These are phyloP conservation scores for Parazoanthus swiftii DNA, from an alignment of 92 coral and sea anemone species.

Conservation along the genomic window DNA sequence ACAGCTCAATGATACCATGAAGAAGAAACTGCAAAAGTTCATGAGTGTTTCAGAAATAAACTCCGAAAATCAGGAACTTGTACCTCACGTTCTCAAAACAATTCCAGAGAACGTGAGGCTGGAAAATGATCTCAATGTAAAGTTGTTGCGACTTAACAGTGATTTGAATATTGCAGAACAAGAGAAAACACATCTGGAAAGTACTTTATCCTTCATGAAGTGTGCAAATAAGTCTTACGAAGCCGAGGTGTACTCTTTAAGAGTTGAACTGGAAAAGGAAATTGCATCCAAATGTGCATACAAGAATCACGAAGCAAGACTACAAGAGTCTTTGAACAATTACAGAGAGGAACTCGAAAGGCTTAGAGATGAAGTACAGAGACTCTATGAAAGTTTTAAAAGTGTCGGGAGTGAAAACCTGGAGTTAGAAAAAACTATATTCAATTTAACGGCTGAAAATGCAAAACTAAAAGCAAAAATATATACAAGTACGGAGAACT, in stretches of 20 bases:
- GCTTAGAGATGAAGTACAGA: conserved; percentile 22
- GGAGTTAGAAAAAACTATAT: not conserved
- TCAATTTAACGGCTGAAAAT: not conserved
- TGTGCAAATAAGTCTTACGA: conserved; percentile 30
- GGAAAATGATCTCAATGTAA: not conserved
- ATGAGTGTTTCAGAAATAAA: not conserved
- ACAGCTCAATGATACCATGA: not conserved
- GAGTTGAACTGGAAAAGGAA: conserved; percentile 29
- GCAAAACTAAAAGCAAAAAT: not conserved
- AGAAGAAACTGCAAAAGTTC: not conserved
- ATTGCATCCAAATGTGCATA: conserved; percentile 30
- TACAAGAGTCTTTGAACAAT: not conserved
- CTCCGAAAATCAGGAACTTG: not conserved
- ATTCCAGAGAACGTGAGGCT: not conserved
- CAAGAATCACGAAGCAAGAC: conserved; percentile 21
- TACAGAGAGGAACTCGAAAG: conserved; percentile 26
- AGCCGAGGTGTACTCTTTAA: conserved; percentile 13
- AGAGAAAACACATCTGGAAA: conserved; percentile 1
- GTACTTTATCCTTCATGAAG: conserved; percentile 1
- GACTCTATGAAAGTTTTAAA: conserved; percentile 8
- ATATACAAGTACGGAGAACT: not conserved
- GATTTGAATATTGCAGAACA: conserved; percentile 35
- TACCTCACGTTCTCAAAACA: not conserved
- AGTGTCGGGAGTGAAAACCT: not conserved
- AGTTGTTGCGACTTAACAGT: conserved; percentile 14